Percentiles rank a stretch among this genome's conserved stretches.
Evolutionary conservation across 2,113 vertebrate species (phyloP).

Genomic region (Dendrocopos noguchii): DNA sequence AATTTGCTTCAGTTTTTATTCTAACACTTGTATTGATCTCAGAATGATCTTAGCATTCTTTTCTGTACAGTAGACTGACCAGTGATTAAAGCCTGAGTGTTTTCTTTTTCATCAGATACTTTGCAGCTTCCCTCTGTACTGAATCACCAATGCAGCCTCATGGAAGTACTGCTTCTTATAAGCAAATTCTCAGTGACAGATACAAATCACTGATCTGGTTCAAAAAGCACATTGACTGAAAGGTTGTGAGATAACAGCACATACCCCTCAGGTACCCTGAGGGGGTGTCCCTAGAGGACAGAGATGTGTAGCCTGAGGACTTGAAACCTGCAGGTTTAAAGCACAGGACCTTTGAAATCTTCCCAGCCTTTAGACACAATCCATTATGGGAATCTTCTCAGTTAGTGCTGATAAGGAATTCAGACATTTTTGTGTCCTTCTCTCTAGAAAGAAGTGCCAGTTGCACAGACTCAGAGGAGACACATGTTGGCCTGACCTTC

Average conservation of each 20-base stretch:
- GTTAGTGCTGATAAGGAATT: background rate
- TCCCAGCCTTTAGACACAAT: background rate
- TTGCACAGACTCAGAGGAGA: background rate
- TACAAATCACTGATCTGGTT: background rate
- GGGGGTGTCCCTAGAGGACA: background rate
- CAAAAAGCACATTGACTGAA: background rate
- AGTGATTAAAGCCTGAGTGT: background rate
- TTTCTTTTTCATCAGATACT: background rate
- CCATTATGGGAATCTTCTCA: background rate
- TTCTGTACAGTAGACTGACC: background rate
- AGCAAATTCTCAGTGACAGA: background rate
- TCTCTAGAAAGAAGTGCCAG: background rate
- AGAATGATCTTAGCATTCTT: conserved; percentile 11
- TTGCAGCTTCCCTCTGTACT: background rate
- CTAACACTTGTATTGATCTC: conserved; percentile 34
- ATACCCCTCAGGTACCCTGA: background rate
- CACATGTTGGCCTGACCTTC: fast-evolving
- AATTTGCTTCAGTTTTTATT: conserved; percentile 41
- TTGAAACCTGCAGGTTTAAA: background rate
- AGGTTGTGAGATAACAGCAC: background rate
- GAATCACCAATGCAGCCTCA: background rate
- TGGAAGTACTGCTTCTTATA: background rate
- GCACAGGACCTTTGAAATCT: background rate
- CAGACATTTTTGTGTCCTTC: background rate
- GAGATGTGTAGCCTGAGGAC: background rate